Percentiles rank a stretch among this genome's conserved stretches.
Evolutionary conservation across 2,113 vertebrate genomes (phyloP).

Genomic region (Corythaeola cristata): DNA sequence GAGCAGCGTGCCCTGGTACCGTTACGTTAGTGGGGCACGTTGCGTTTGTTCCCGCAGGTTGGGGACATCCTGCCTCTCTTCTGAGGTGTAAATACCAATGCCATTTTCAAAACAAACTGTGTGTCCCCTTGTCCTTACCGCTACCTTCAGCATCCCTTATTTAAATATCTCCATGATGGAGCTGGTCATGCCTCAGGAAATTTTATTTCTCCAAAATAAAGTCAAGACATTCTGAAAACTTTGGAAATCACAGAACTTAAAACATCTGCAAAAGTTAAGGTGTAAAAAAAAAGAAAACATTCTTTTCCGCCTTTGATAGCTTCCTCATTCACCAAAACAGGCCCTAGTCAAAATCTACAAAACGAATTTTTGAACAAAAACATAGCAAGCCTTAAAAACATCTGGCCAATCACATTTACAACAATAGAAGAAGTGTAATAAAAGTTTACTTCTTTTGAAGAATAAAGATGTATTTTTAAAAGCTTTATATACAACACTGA

Average conservation of each 20-base stretch:
- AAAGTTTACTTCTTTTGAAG: conserved; percentile 76
- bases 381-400: conserved; percentile 74
- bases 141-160: neutral
- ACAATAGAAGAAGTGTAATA: conserved; percentile 72
- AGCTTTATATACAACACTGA: conserved; percentile 41
- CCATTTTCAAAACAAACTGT: neutral
- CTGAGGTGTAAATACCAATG: neutral
- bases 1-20: neutral
- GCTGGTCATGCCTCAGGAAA: neutral
- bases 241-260: conserved; percentile 49
- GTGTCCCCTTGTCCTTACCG: neutral
- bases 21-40: accelerated
- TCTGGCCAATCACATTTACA: conserved; percentile 80
- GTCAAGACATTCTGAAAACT: conserved; percentile 41
- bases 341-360: conserved; percentile 48
- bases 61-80: too few species aligned
- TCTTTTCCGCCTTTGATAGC: conserved; percentile 52
- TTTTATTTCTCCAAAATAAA: conserved; percentile 34
- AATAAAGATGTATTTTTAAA: conserved; percentile 72
- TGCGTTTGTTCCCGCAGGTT: neutral
- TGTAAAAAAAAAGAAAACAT: neutral
- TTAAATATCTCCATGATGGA: neutral
- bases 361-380: conserved; percentile 52
- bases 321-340: conserved; percentile 62
- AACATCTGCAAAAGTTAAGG: conserved; percentile 71